Conservation (phyloP, 2,113 vertebrate genomes). For the Benitochromis conjunctus region DNA sequence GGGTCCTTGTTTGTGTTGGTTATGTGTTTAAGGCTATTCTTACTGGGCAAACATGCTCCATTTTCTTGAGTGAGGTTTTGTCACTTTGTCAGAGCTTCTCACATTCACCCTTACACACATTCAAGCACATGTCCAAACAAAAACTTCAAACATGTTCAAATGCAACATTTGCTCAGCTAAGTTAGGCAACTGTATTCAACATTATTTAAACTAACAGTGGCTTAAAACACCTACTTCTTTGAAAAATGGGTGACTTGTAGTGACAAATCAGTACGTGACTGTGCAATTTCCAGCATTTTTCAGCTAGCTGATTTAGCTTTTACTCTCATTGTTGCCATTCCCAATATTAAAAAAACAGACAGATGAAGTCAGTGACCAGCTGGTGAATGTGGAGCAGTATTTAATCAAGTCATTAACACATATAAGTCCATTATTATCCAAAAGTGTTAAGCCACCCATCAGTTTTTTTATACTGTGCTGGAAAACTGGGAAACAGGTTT, state of each 20-base stretch:
- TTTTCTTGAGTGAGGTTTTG: constrained; percentile 44
- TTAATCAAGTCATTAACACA: background rate
- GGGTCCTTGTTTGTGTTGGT: constrained; percentile 23
- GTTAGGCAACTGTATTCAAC: background rate
- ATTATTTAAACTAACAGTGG: background rate
- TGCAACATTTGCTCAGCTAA: background rate
- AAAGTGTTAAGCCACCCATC: background rate
- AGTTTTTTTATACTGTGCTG: too few species aligned
- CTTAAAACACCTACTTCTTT: background rate
- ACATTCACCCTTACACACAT: background rate
- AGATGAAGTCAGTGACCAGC: background rate
- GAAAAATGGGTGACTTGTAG: background rate
- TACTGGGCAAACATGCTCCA: constrained; percentile 48
- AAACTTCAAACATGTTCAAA: background rate
- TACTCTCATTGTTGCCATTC: background rate
- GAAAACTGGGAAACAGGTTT: background rate
- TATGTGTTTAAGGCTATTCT: constrained; percentile 46
- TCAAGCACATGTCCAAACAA: constrained; percentile 28
- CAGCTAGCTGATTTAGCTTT: background rate
- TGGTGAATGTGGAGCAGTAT: background rate
- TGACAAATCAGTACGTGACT: background rate
- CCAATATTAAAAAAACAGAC: background rate
- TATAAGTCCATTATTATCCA: background rate
- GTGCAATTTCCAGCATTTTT: background rate
- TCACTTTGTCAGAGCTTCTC: constrained; percentile 35